phyloP scores from a whole-genome alignment of 2,113 vertebrate species.

The Otocyon megalotis region DNA sequence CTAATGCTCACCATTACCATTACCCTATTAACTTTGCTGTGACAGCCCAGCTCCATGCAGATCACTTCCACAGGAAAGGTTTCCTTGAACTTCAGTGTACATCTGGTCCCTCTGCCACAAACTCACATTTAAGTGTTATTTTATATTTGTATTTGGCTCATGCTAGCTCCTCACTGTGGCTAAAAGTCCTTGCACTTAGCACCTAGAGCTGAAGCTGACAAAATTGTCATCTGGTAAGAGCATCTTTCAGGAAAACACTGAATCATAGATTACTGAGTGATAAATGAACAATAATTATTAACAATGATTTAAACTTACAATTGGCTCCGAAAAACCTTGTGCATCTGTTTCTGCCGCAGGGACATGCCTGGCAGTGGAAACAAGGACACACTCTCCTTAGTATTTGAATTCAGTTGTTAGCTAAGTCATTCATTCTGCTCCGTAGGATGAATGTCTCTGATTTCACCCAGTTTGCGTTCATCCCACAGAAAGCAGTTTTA shows the following conservation, averaged over 20 bases:
- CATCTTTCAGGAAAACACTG: not conserved
- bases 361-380: not conserved
- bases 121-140: not conserved
- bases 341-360: constrained; percentile 20
- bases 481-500: not conserved
- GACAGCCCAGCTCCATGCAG: not conserved
- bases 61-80: not conserved
- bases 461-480: not conserved
- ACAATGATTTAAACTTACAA: constrained; percentile 9
- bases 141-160: not conserved
- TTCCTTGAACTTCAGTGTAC: not conserved
- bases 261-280: not conserved
- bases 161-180: not conserved
- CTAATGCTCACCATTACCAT: accelerated
- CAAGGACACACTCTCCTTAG: not conserved
- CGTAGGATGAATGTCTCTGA: not conserved
- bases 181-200: not conserved
- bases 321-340: not conserved
- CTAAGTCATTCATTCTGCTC: not conserved
- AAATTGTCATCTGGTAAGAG: not conserved
- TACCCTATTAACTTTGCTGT: not conserved
- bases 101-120: not conserved
- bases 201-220: not conserved
- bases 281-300: constrained; percentile 1
- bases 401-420: not conserved